These are phyloP conservation scores for Steinernema khuongi DNA, from an alignment of 1,140 invertebrate genomes.

Conservation along the genomic window DNA sequence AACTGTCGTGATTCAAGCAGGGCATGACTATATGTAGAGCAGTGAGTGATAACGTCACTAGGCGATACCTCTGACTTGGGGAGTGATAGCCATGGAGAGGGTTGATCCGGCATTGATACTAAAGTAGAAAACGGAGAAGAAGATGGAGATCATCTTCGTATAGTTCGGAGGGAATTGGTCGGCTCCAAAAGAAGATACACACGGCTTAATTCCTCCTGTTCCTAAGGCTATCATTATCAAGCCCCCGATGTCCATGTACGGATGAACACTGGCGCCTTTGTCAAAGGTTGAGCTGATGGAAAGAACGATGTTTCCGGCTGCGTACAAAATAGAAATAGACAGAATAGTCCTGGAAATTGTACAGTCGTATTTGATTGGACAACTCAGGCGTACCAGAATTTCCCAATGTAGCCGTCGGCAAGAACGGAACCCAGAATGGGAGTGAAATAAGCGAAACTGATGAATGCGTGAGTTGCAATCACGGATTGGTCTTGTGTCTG, in stretches of 20 bases:
- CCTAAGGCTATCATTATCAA: constrained; percentile 72
- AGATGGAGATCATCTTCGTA: constrained; percentile 61
- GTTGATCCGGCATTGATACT: constrained; percentile 84
- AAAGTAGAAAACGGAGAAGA: constrained; percentile 88
- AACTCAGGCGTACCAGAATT: constrained; percentile 66
- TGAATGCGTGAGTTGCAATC: constrained; percentile 67
- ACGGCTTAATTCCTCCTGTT: constrained; percentile 92
- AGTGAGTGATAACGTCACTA: not conserved
- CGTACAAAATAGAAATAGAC: constrained; percentile 69
- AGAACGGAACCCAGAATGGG: constrained; percentile 79
- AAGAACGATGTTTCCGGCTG: constrained; percentile 74
- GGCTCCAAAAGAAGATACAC: constrained; percentile 88
- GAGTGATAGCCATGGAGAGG: constrained; percentile 80
- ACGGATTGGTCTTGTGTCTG: constrained; percentile 52
- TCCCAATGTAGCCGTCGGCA: constrained; percentile 79
- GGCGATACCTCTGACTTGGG: constrained; percentile 67
- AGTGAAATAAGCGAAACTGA: constrained; percentile 75
- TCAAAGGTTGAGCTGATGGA: constrained; percentile 67
- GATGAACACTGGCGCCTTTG: constrained; percentile 63
- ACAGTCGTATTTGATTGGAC: not conserved
- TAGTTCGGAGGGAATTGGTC: constrained; percentile 71
- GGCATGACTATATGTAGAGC: constrained; percentile 32
- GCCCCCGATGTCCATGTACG: constrained; percentile 64
- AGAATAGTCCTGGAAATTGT: constrained; percentile 59
- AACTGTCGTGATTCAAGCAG: constrained; percentile 57